These are phyloP conservation scores for Euplagia quadripunctaria DNA, from an alignment of 2,888 invertebrate genomes.

Conservation along the genomic window DNA sequence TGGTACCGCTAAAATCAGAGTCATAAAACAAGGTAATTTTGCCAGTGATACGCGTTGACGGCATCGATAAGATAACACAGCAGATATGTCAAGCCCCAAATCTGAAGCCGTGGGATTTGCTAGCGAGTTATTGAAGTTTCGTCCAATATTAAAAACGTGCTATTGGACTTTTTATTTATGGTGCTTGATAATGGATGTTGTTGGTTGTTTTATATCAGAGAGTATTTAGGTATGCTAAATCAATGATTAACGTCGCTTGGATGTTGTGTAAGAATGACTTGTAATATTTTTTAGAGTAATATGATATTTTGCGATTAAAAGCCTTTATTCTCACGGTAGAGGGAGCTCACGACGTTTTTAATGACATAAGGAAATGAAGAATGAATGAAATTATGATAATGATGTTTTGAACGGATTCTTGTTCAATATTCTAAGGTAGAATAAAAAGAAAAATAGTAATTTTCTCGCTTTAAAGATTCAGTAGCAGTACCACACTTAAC, in stretches of 20 bases:
- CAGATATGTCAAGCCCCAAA: conserved; percentile 75
- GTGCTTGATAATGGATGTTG: conserved; percentile 41
- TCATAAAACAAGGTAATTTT: conserved; percentile 86
- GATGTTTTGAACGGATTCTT: no score
- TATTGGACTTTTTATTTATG: conserved; percentile 48
- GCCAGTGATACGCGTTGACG: conserved; percentile 77
- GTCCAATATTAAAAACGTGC: conserved; percentile 45
- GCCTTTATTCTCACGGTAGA: background rate
- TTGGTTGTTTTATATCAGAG: conserved; percentile 11
- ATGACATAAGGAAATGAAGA: no score
- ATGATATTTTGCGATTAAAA: background rate
- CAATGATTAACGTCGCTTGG: conserved; percentile 14
- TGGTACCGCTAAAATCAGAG: conserved; percentile 85
- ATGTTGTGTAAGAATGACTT: conserved; percentile 5
- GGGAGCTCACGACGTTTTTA: background rate
- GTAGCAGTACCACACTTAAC: background rate
- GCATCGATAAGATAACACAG: conserved; percentile 71
- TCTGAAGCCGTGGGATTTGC: conserved; percentile 85
- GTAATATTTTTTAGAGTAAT: background rate
- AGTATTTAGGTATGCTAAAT: conserved; percentile 20
- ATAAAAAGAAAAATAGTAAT: no score
- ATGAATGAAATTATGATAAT: no score
- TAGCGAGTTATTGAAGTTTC: conserved; percentile 72
- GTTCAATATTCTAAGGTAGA: no score
- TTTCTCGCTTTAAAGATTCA: background rate